Conservation (phyloP, 2,888 invertebrate species). For the Lithophane ornitopus region DNA sequence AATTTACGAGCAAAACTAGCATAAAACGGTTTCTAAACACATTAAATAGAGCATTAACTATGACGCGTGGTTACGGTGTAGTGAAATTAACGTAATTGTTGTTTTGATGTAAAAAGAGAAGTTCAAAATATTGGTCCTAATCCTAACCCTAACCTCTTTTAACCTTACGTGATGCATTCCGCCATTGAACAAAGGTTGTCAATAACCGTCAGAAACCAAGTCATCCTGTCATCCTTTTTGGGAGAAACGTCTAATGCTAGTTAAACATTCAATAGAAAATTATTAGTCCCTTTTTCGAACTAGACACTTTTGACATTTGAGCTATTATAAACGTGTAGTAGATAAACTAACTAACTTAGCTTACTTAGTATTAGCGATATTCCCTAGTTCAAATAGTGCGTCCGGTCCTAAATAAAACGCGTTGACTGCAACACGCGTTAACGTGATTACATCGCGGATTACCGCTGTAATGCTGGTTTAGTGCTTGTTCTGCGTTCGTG, state of each 20-base stretch:
- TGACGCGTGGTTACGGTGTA: background rate
- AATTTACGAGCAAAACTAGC: background rate
- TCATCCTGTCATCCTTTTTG: too few species aligned
- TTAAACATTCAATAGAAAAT: too few species aligned
- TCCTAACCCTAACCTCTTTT: background rate
- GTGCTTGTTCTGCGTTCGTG: conserved; percentile 15
- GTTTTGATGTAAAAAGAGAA: background rate
- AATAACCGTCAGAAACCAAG: background rate
- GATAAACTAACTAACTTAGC: too few species aligned
- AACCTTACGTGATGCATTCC: background rate
- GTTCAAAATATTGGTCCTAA: background rate
- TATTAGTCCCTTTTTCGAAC: too few species aligned
- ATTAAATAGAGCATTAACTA: conserved; percentile 16
- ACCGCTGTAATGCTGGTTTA: conserved; percentile 48
- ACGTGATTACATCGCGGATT: conserved; percentile 43
- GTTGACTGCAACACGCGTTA: conserved; percentile 31
- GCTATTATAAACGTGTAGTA: too few species aligned
- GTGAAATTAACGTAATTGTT: background rate
- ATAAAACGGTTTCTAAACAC: conserved; percentile 24
- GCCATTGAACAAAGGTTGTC: background rate
- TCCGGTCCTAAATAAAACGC: conserved; percentile 32
- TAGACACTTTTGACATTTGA: too few species aligned
- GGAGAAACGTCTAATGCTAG: too few species aligned
- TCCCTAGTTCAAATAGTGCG: background rate
- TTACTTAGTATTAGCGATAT: background rate